Evolutionary conservation across 2,113 vertebrate species (phyloP).

Genomic region (Grallaria varia): DNA sequence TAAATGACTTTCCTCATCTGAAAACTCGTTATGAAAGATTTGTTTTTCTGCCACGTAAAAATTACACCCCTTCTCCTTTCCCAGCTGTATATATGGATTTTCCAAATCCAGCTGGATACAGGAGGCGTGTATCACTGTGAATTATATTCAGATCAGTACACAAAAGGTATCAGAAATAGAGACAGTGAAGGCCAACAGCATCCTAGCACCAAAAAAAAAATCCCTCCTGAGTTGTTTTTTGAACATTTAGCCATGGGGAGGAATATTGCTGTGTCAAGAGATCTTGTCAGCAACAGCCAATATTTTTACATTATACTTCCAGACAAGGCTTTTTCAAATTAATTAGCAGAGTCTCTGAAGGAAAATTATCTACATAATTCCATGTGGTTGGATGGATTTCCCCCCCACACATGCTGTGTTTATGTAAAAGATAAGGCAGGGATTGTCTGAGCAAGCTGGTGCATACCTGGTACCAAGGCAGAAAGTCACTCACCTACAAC

Average conservation of each 20-base stretch:
- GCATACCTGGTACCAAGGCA: neutral
- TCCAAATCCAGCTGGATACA: neutral
- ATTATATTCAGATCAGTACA: slow-evolving; percentile 13
- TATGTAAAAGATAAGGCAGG: neutral
- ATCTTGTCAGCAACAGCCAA: neutral
- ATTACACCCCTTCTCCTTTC: neutral
- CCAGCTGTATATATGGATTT: neutral
- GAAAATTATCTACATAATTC: neutral
- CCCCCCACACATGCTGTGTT: rapidly evolving
- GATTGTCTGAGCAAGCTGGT: neutral
- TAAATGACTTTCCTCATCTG: neutral
- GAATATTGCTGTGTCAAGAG: neutral
- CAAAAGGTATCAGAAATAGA: neutral
- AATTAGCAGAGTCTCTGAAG: neutral
- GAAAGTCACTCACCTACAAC: slow-evolving; percentile 88
- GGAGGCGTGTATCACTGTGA: neutral
- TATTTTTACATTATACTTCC: neutral
- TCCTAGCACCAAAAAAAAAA: neutral
- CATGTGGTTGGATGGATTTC: neutral
- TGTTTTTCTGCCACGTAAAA: neutral
- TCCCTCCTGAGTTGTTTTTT: neutral
- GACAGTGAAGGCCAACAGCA: neutral
- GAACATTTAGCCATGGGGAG: neutral
- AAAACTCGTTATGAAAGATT: neutral
- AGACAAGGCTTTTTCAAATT: neutral